Percentiles rank a stretch among this genome's conserved stretches.
phyloP scores from a whole-genome alignment of 1,140 invertebrate genomes.

The Monomorium pharaonis region DNA sequence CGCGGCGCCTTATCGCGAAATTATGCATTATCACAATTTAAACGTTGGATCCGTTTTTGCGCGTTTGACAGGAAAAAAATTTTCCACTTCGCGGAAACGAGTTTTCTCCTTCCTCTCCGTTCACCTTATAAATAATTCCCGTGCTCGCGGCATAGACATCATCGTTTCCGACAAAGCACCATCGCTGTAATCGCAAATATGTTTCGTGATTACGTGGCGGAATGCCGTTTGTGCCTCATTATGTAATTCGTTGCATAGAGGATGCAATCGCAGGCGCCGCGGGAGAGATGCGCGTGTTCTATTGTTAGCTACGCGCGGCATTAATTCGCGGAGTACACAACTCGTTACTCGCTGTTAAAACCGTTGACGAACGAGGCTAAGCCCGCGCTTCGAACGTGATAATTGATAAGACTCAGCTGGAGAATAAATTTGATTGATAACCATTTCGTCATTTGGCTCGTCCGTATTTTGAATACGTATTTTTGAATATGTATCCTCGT shows the following conservation, averaged over 20 bases:
- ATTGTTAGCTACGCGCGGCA: conserved; percentile 21
- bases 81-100: not conserved
- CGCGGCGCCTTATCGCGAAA: conserved; percentile 36
- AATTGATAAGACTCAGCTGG: conserved; percentile 43
- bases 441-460: not conserved
- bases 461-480: not conserved
- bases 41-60: not conserved
- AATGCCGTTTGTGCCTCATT: conserved; percentile 38
- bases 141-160: not conserved
- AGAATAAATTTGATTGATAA: conserved; percentile 12
- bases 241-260: conserved; percentile 35
- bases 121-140: conserved; percentile 20
- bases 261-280: not conserved
- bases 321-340: conserved; percentile 28
- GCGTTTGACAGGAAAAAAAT: not conserved
- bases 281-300: not conserved
- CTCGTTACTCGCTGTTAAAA: conserved; percentile 3
- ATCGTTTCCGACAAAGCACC: not conserved
- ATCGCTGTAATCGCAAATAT: conserved; percentile 10
- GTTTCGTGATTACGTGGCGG: not conserved
- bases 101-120: not conserved
- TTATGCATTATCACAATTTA: conserved; percentile 44
- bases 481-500: not conserved
- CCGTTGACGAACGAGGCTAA: not conserved
- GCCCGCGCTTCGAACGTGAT: conserved; percentile 11